A percentile compares a stretch with the other conserved stretches of the same genome.
Evolutionary conservation across 2,888 invertebrate species (phyloP).

Genomic region (Chaetoderma sp.): DNA sequence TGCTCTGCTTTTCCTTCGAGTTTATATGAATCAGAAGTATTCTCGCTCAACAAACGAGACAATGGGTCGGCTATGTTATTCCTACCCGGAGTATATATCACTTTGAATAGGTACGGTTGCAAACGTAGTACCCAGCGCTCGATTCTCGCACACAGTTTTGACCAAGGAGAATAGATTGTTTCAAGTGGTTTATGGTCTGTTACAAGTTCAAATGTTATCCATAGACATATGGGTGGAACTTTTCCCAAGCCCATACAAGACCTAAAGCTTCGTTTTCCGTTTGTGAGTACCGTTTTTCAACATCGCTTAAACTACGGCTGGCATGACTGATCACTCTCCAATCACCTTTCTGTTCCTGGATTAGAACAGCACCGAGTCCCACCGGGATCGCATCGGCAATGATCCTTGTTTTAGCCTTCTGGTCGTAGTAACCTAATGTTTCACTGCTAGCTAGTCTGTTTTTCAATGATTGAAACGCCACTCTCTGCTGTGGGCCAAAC

Average conservation of each 20-base stretch:
- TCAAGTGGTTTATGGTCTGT: conserved; percentile 24
- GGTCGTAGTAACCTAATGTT: too few relatives aligned
- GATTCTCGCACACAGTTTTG: conserved; percentile 8
- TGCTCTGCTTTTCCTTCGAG: background rate
- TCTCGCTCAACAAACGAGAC: background rate
- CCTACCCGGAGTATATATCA: background rate
- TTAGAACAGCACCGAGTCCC: too few relatives aligned
- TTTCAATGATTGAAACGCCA: too few relatives aligned
- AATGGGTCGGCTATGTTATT: background rate
- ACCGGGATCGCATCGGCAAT: too few relatives aligned
- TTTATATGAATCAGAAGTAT: background rate
- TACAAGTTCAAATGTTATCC: conserved; percentile 18
- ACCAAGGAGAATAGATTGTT: background rate
- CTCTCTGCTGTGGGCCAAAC: too few relatives aligned
- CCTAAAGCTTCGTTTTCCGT: conserved; percentile 14
- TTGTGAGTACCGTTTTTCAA: background rate
- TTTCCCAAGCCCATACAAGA: conserved; percentile 20
- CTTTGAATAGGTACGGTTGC: conserved; percentile 5
- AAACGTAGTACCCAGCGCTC: conserved; percentile 8
- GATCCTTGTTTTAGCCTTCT: background rate
- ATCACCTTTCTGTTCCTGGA: too few relatives aligned
- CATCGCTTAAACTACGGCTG: background rate
- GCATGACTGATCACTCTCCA: background rate
- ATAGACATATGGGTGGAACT: conserved; percentile 18
- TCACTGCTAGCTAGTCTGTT: too few relatives aligned